Evolutionary conservation across 2,113 vertebrate genomes (phyloP).

Genomic region (Lepus europaeus): DNA sequence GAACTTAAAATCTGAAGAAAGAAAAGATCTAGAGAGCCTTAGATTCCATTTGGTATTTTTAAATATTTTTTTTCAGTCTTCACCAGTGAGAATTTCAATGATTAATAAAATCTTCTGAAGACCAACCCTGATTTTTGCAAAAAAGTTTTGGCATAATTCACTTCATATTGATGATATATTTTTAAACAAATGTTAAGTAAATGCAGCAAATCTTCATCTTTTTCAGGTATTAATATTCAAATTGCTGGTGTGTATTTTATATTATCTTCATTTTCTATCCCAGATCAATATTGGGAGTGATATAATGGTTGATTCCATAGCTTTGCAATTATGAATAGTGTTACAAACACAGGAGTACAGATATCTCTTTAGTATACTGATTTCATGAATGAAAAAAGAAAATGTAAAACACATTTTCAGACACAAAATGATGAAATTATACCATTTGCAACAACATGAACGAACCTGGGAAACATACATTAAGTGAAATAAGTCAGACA

Average conservation of each 20-base stretch:
- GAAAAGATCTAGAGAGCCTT: background rate
- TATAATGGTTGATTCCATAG: background rate
- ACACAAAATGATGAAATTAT: background rate
- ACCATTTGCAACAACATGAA: background rate
- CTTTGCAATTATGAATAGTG: background rate
- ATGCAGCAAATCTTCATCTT: background rate
- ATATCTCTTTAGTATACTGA: background rate
- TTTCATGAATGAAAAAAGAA: background rate
- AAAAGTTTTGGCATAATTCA: background rate
- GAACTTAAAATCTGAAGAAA: background rate
- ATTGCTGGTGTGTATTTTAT: background rate
- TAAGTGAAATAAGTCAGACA: background rate
- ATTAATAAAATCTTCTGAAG: background rate
- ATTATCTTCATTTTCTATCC: background rate
- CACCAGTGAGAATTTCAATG: background rate
- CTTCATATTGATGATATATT: background rate
- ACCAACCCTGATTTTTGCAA: background rate
- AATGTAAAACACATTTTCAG: background rate
- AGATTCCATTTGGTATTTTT: background rate
- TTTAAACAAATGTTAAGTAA: background rate
- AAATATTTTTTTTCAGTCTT: background rate
- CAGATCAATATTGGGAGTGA: background rate
- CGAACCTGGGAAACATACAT: background rate
- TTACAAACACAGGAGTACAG: background rate
- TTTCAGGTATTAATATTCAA: background rate